These are phyloP conservation scores for Himalopsyche kuldschensis DNA, from an alignment of 2,888 invertebrate species.

Conservation along the genomic window DNA sequence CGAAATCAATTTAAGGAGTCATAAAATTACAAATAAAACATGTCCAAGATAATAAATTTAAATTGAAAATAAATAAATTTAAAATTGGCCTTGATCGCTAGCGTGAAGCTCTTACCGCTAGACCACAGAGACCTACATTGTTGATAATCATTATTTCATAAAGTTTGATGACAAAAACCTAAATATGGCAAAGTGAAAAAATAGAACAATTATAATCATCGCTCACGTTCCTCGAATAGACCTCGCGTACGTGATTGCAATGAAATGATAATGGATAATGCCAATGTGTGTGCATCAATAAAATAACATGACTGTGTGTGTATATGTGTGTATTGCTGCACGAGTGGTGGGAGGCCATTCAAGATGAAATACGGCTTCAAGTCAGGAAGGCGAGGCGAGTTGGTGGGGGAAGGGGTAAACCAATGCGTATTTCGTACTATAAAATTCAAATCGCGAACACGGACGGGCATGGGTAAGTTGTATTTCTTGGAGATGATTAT, in stretches of 20 bases:
- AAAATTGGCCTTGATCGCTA: too few species aligned
- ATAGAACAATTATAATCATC: neutral
- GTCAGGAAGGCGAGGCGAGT: constrained; percentile 39
- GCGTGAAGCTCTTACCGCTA: too few species aligned
- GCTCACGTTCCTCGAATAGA: neutral
- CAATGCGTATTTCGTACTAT: constrained; percentile 7
- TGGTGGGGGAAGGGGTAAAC: constrained; percentile 46
- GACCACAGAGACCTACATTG: too few species aligned
- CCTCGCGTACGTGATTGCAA: neutral
- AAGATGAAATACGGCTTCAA: constrained; percentile 42
- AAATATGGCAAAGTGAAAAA: too few species aligned
- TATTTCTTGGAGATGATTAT: too few species aligned
- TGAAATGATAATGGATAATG: neutral
- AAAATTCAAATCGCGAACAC: neutral
- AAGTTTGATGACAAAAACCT: too few species aligned
- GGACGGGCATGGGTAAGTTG: too few species aligned
- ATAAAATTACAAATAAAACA: too few species aligned
- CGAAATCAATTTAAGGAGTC: too few species aligned
- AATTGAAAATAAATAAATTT: too few species aligned
- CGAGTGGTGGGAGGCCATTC: constrained; percentile 16
- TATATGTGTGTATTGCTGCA: neutral
- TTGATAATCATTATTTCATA: too few species aligned
- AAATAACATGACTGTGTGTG: neutral
- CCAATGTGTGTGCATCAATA: neutral
- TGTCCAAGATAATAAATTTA: too few species aligned